These are phyloP conservation scores for Plodia interpunctella DNA, from an alignment of 1,140 invertebrate species.

Conservation along the genomic window DNA sequence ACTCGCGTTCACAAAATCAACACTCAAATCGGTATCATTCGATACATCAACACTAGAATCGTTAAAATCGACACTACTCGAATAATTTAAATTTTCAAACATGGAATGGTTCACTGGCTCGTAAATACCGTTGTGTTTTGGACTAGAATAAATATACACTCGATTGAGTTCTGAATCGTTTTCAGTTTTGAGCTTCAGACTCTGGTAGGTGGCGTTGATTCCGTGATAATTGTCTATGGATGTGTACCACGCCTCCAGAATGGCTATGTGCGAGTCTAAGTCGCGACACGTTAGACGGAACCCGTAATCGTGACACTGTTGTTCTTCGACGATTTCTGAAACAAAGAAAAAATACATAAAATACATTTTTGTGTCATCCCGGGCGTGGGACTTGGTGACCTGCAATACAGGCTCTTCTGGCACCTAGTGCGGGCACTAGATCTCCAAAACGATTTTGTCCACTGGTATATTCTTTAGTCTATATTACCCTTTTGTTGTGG, in stretches of 20 bases:
- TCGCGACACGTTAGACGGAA: conserved; percentile 74
- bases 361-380: too few relatives aligned
- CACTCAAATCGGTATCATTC: conserved; percentile 13
- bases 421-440: too few relatives aligned
- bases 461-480: too few relatives aligned
- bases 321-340: conserved; percentile 77
- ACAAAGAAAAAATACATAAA: conserved; percentile 33
- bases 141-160: conserved; percentile 62
- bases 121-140: conserved; percentile 66
- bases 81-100: conserved; percentile 39
- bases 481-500: too few relatives aligned
- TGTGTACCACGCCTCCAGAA: conserved; percentile 75
- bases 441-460: too few relatives aligned
- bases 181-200: conserved; percentile 43
- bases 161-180: conserved; percentile 58
- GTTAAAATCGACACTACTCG: conserved; percentile 34
- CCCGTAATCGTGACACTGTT: conserved; percentile 68
- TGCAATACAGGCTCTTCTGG: too few relatives aligned
- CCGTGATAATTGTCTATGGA: conserved; percentile 49
- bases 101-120: conserved; percentile 50
- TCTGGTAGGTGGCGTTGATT: conserved; percentile 38
- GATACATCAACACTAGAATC: conserved; percentile 11
- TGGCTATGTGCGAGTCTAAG: conserved; percentile 72
- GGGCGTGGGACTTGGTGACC: too few relatives aligned
- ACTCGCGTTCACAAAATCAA: conserved; percentile 34